Percentiles rank a stretch among this genome's conserved stretches.
Evolutionary conservation across 2,888 invertebrate genomes (phyloP).

Genomic region (Holacanthella duospinosa): DNA sequence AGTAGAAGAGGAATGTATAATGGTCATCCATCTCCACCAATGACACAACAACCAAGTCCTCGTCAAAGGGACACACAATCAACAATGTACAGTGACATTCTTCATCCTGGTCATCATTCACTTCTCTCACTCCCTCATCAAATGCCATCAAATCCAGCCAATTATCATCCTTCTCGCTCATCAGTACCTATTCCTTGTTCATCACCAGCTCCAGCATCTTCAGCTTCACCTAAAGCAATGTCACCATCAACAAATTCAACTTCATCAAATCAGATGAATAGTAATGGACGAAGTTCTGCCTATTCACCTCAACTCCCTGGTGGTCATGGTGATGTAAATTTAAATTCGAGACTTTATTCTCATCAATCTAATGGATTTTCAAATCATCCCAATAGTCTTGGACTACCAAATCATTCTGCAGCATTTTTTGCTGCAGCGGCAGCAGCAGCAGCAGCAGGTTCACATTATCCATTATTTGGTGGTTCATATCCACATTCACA

Average conservation of each 20-base stretch:
- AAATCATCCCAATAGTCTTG: slow-evolving; percentile 14
- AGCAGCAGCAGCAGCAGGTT: slow-evolving; percentile 32
- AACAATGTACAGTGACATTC: slow-evolving; percentile 25
- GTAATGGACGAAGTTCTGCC: slow-evolving; percentile 8
- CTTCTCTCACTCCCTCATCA: neutral
- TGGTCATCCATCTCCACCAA: slow-evolving; percentile 20
- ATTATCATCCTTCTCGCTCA: slow-evolving; percentile 20
- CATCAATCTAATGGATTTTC: slow-evolving; percentile 15
- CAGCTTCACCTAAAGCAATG: slow-evolving; percentile 35
- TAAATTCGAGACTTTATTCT: slow-evolving; percentile 8
- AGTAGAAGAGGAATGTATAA: neutral
- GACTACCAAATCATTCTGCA: slow-evolving; percentile 15
- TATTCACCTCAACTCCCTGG: slow-evolving; percentile 27
- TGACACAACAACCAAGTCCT: slow-evolving; percentile 12
- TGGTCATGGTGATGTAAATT: slow-evolving; percentile 14
- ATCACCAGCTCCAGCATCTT: slow-evolving; percentile 30
- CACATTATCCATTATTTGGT: slow-evolving; percentile 33
- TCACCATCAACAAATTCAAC: slow-evolving; percentile 21
- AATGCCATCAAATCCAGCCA: slow-evolving; percentile 26
- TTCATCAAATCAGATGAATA: slow-evolving; percentile 2
- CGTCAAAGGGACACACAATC: slow-evolving; percentile 30
- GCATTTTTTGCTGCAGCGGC: slow-evolving; percentile 30
- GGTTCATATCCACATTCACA: slow-evolving; percentile 25
- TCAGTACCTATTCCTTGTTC: slow-evolving; percentile 36
- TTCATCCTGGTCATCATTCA: neutral